These are phyloP conservation scores for Orius insidiosus DNA, from an alignment of 1,140 invertebrate species.

Conservation along the genomic window DNA sequence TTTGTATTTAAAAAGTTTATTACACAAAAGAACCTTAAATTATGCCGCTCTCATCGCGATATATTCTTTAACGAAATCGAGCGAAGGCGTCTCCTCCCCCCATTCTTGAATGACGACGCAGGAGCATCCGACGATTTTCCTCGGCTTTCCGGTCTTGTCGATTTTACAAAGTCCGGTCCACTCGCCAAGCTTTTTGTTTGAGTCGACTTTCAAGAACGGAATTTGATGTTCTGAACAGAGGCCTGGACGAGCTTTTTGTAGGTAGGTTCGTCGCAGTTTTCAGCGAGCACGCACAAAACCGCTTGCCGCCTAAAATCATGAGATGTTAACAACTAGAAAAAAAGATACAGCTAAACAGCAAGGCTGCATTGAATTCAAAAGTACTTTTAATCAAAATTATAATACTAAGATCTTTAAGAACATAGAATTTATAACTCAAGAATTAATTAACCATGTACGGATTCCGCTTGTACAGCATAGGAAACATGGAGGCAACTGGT, in stretches of 20 bases:
- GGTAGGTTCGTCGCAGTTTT: constrained; percentile 93
- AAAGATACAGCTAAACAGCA: constrained; percentile 1
- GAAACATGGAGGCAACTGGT: too few relatives aligned
- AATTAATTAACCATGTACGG: too few relatives aligned
- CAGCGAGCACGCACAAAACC: constrained; percentile 86
- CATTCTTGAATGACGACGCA: constrained; percentile 96
- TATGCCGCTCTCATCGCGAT: background rate
- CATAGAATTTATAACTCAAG: too few relatives aligned
- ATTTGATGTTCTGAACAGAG: constrained; percentile 98
- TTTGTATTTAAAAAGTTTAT: too few relatives aligned
- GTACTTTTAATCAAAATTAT: too few relatives aligned
- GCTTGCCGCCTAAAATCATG: constrained; percentile 63
- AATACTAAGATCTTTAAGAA: too few relatives aligned
- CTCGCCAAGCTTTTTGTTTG: constrained; percentile 34
- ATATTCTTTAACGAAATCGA: constrained; percentile 12
- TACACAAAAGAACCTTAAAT: too few relatives aligned
- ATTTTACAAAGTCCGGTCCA: constrained; percentile 99
- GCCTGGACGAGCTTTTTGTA: constrained; percentile 98
- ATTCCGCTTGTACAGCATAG: too few relatives aligned
- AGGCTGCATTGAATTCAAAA: too few relatives aligned
- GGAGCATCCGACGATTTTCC: constrained; percentile 96
- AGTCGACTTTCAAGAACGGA: constrained; percentile 86
- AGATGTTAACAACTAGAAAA: background rate
- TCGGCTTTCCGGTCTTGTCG: constrained; percentile 94
- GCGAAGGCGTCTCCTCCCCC: constrained; percentile 47